A percentile compares a stretch with the other conserved stretches of the same genome.
These are phyloP conservation scores for Oscheius myriophilus DNA, from an alignment of 2,888 invertebrate species.

Conservation along the genomic window DNA sequence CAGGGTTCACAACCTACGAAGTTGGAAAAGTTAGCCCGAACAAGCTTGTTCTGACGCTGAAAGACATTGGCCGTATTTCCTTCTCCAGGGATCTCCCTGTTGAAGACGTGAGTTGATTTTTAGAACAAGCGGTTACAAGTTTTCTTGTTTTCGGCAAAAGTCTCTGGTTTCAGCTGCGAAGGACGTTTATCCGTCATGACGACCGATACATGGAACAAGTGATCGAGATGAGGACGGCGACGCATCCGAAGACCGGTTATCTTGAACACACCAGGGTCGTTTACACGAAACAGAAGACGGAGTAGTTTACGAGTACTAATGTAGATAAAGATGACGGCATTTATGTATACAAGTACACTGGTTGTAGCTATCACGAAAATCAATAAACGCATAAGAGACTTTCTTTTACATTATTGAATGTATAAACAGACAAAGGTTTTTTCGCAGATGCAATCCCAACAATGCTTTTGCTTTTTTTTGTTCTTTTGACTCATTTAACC, in stretches of 20 bases:
- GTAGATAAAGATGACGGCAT: too few species aligned
- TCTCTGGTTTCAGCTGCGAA: constrained; percentile 63
- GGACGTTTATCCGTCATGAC: constrained; percentile 70
- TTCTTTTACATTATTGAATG: too few species aligned
- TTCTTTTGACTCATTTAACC: too few species aligned
- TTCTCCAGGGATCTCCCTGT: constrained; percentile 71
- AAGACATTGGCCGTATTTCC: constrained; percentile 70
- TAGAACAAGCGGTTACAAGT: background rate
- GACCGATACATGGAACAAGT: constrained; percentile 70
- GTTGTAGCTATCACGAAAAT: too few species aligned
- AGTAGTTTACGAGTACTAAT: constrained; percentile 21
- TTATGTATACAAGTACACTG: too few species aligned
- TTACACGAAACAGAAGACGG: constrained; percentile 62
- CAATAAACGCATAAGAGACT: too few species aligned
- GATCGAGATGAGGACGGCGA: constrained; percentile 70
- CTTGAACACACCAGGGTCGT: constrained; percentile 70
- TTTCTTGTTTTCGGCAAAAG: background rate
- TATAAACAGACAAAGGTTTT: too few species aligned
- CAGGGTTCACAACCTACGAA: constrained; percentile 71
- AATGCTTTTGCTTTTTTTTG: too few species aligned
- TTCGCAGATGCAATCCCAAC: too few species aligned
- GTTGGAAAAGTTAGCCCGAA: constrained; percentile 66
- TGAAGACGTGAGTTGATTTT: constrained; percentile 65
- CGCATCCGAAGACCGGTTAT: constrained; percentile 69
- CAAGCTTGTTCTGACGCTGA: constrained; percentile 68